Evolutionary conservation across 2,113 vertebrate species (phyloP).

Genomic region (Hiodon alosoides): DNA sequence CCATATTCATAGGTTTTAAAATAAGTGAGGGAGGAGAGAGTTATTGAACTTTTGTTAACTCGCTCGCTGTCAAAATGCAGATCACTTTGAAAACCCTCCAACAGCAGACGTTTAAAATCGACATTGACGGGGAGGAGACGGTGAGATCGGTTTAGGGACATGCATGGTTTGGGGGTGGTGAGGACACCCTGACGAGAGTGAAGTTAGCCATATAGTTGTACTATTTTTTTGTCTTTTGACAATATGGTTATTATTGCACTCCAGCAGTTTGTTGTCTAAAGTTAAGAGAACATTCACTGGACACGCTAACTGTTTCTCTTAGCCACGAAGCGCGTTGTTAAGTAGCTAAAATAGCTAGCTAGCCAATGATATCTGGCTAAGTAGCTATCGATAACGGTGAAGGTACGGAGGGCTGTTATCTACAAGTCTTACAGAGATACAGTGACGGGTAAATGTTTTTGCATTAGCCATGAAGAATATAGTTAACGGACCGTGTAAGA

Average conservation of each 20-base stretch:
- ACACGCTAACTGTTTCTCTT: not conserved
- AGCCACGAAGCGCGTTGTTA: not conserved
- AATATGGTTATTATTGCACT: not conserved
- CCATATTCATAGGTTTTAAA: conserved; percentile 8
- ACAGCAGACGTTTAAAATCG: conserved; percentile 88
- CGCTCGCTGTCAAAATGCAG: conserved; percentile 68
- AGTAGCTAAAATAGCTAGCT: not conserved
- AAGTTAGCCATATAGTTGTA: conserved; percentile 14
- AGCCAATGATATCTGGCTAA: no score
- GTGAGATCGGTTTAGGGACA: conserved; percentile 44
- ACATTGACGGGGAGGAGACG: conserved; percentile 83
- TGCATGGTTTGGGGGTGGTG: conserved; percentile 35
- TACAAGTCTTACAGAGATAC: no score
- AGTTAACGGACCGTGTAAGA: no score
- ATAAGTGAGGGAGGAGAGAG: conserved; percentile 10
- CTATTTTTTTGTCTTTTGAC: not conserved
- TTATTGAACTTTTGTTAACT: conserved; percentile 21
- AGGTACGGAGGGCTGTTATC: no score
- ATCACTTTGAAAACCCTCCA: conserved; percentile 90
- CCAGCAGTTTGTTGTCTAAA: not conserved
- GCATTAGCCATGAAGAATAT: no score
- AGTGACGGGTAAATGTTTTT: no score
- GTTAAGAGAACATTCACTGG: not conserved
- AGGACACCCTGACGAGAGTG: conserved; percentile 35
- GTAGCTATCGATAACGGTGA: not conserved